Evolutionary conservation across 2,113 vertebrate genomes (phyloP), one percentile per base, ranked within the genome.

Genomic region (Erythrolamprus reginae): DNA sequence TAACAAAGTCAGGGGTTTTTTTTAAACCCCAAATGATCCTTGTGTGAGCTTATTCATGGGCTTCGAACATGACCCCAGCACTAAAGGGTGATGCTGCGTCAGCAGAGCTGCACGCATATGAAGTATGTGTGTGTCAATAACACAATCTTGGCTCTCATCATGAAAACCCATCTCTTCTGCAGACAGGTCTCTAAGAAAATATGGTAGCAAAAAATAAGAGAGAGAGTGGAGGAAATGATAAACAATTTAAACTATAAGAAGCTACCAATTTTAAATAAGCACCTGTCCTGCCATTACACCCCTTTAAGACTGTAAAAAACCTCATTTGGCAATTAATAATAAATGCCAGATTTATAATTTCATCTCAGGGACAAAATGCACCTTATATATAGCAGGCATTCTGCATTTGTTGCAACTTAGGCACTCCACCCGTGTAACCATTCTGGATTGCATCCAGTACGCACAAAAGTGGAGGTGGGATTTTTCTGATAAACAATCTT

Each of bases 1-100:
- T 89, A 92, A 92, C 55, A 55, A 92, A 90, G 91, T 87, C 85
- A 90, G 53, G 9, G 33, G 88, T 87, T 88, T 89, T 88, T 89
- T 53, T 58, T 33, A 3, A 92, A 21, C 70, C 88, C 26, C 48
- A 28, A 90, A 52, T n/a, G 77, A 88, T 52, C 86, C 89, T 65
- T 87, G 56, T 88, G 86, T 88, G 77, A 90, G 85, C 86, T 48
- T 92, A 87, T 92, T 92, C 89, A 87, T 65, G 23, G 89, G 89
- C 85, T 87, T 21, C 45, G 26, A 90, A 90, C 89, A 92, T 90
- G 91, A 88, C 85, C 91, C 77, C 55, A 84, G 26, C 85, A 90
- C 53, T 52, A 84, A 90, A 56, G 23, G 45, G 47, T 28, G 89
- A 52, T 45, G 55, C 89, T 70, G 85, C 38, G 56, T 90, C 89